Percentiles rank a stretch among this genome's conserved stretches.
Conservation (phyloP, 2,888 invertebrate genomes). For the Thelaira solivaga region DNA sequence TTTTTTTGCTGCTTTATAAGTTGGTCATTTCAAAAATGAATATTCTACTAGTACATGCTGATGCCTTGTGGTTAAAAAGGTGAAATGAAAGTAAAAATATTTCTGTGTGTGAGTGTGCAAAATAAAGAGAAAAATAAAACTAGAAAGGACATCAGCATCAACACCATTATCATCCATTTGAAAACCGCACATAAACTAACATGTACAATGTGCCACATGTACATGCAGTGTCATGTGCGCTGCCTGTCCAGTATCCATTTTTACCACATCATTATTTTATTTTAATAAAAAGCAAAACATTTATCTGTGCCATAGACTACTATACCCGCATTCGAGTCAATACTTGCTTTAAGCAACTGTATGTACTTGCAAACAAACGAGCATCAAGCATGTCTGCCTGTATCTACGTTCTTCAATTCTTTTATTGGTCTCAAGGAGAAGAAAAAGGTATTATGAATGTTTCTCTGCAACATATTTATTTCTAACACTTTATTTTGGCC, state of each 20-base stretch:
- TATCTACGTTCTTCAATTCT: too few species aligned
- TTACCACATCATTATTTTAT: constrained; percentile 55
- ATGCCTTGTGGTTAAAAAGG: constrained; percentile 15
- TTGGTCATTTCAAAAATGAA: background rate
- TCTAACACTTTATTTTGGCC: too few species aligned
- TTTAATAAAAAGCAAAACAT: constrained; percentile 33
- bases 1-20: constrained; percentile 10
- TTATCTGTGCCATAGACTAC: constrained; percentile 19
- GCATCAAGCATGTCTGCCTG: too few species aligned
- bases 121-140: background rate
- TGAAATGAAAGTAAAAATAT: background rate
- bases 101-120: background rate
- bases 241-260: constrained; percentile 10
- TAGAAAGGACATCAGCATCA: constrained; percentile 29
- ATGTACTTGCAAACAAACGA: too few species aligned
- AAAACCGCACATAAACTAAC: constrained; percentile 28
- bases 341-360: too few species aligned
- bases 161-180: constrained; percentile 31
- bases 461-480: too few species aligned
- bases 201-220: background rate
- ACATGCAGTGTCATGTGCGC: background rate
- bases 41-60: background rate
- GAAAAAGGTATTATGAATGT: too few species aligned
- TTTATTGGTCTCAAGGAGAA: too few species aligned
- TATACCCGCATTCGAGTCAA: too few species aligned